Percentiles rank a stretch among this genome's conserved stretches.
phyloP scores from a whole-genome alignment of 2,888 invertebrate genomes.

The Eulithis prunata region DNA sequence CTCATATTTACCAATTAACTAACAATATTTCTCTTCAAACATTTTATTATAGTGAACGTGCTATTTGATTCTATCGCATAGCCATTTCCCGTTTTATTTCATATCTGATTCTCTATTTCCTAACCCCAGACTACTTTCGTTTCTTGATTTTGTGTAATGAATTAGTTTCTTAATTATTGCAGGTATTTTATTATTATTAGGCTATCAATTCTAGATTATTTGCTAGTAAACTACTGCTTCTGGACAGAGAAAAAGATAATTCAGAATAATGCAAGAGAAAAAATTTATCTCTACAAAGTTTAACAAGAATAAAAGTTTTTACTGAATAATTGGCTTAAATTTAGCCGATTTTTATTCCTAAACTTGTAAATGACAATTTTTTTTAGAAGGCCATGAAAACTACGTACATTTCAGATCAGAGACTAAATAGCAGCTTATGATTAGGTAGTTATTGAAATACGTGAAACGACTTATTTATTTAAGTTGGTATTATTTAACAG shows the following conservation, averaged over 20 bases:
- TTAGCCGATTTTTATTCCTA: constrained; percentile 9
- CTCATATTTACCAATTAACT: not conserved
- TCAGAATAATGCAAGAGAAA: constrained; percentile 9
- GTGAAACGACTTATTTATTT: constrained; percentile 58
- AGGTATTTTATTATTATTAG: constrained; percentile 16
- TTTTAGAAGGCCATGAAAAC: constrained; percentile 29
- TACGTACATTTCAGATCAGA: constrained; percentile 13
- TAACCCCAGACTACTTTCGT: not conserved
- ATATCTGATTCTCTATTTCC: not conserved
- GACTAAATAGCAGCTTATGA: constrained; percentile 19
- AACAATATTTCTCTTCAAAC: not conserved
- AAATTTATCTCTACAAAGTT: constrained; percentile 23
- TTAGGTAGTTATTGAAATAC: constrained; percentile 40
- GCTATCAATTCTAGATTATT: constrained; percentile 15
- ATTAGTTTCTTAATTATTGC: not conserved
- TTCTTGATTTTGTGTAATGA: constrained; percentile 14
- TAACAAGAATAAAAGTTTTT: constrained; percentile 18
- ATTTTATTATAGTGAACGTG: not conserved
- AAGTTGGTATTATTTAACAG: constrained; percentile 60
- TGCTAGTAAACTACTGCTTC: constrained; percentile 7
- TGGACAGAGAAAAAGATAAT: constrained; percentile 15
- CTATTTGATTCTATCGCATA: constrained; percentile 9
- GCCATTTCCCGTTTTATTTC: constrained; percentile 5
- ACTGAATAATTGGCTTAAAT: constrained; percentile 3
- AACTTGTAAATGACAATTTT: constrained; percentile 20